phyloP scores from a whole-genome alignment of 1,140 invertebrate species.

The Agrypnia vestita region DNA sequence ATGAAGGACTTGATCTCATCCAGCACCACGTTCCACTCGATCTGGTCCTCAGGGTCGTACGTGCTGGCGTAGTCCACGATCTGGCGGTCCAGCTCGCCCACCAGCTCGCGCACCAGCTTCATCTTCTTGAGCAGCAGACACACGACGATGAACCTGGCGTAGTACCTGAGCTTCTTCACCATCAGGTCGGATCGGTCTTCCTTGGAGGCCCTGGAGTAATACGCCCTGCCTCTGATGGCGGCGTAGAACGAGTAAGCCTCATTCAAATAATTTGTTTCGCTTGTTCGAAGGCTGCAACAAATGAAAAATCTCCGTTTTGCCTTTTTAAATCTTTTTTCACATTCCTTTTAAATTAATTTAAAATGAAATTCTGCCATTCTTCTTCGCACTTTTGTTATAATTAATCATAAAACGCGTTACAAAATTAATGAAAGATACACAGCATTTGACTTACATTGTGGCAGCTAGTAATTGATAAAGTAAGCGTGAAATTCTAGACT shows the following conservation, averaged over 20 bases:
- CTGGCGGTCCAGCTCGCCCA: conserved; percentile 92
- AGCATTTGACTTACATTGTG: too few relatives aligned
- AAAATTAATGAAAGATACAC: too few relatives aligned
- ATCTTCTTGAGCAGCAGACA: conserved; percentile 95
- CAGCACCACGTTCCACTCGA: conserved; percentile 95
- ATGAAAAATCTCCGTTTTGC: conserved; percentile 7
- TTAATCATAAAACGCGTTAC: too few relatives aligned
- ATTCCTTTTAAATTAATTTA: too few relatives aligned
- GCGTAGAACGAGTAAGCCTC: conserved; percentile 98
- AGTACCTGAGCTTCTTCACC: conserved; percentile 98
- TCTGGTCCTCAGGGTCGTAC: conserved; percentile 95
- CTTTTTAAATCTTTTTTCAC: background rate
- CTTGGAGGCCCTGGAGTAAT: conserved; percentile 94
- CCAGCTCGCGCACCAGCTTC: conserved; percentile 93
- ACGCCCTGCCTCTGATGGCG: conserved; percentile 93
- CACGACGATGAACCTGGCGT: conserved; percentile 97
- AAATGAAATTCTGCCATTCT: too few relatives aligned
- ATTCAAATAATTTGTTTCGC: conserved; percentile 96
- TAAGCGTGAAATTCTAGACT: too few relatives aligned
- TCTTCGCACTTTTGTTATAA: too few relatives aligned
- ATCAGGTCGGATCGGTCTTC: conserved; percentile 96
- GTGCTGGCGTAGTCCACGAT: conserved; percentile 95
- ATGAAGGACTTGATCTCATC: conserved; percentile 97
- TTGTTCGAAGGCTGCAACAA: conserved; percentile 87
- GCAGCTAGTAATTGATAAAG: too few relatives aligned